A percentile compares a stretch with the other conserved stretches of the same genome.
Evolutionary conservation across 2,113 vertebrate species (phyloP).

Genomic region (Globicephala melas): DNA sequence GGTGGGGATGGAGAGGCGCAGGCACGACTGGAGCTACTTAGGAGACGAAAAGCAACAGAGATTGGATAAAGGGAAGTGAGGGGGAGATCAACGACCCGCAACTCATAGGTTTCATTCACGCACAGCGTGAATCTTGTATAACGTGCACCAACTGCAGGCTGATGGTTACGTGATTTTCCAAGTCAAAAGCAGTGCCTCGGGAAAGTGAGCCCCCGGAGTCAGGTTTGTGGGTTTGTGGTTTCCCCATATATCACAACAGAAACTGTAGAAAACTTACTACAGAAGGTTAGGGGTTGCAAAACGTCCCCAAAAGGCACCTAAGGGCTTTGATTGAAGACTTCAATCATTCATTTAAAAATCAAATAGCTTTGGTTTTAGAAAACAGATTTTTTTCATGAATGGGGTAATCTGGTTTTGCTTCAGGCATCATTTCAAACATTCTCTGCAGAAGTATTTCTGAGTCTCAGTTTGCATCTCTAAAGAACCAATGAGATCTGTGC

Average conservation of each 20-base stretch:
- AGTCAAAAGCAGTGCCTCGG: slow-evolving; percentile 18
- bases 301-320: slow-evolving; percentile 32
- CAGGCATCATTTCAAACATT: slow-evolving; percentile 55
- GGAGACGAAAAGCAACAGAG: neutral
- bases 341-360: slow-evolving; percentile 65
- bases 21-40: neutral
- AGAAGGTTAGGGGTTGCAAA: slow-evolving; percentile 34
- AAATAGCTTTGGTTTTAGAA: slow-evolving; percentile 62
- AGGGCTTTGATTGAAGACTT: slow-evolving; percentile 63
- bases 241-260: slow-evolving; percentile 43
- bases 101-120: neutral
- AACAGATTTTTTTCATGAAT: slow-evolving; percentile 62
- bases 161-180: neutral
- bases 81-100: neutral
- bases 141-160: neutral
- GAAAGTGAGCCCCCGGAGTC: slow-evolving; percentile 27
- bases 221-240: slow-evolving; percentile 41
- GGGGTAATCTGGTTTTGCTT: slow-evolving; percentile 56
- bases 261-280: neutral
- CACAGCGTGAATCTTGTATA: neutral
- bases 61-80: neutral
- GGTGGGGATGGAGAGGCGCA: neutral
- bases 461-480: neutral
- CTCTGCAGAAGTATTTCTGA: slow-evolving; percentile 35
- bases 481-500: neutral